Conservation (phyloP, 2,113 vertebrate species). For the Archocentrus centrarchus region DNA sequence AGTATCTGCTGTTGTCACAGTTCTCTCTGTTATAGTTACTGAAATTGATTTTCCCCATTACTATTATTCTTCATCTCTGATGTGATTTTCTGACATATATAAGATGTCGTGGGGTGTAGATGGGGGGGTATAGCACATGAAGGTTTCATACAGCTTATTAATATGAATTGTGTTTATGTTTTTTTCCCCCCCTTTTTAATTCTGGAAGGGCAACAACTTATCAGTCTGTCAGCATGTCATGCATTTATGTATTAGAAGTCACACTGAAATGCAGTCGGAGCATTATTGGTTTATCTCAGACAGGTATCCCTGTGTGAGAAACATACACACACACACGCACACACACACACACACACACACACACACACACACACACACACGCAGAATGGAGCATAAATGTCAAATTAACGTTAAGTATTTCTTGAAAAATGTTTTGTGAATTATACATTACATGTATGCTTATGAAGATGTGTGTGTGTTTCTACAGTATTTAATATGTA, state of each 20-base stretch:
- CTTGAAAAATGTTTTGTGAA: conserved; percentile 37
- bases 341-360: conserved; percentile 2
- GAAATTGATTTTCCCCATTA: no score
- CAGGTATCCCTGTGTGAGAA: conserved; percentile 24
- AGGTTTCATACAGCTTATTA: background rate
- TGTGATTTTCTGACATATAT: background rate
- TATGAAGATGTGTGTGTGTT: conserved; percentile 15
- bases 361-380: background rate
- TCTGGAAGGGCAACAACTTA: conserved; percentile 12
- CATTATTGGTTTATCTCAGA: conserved; percentile 60
- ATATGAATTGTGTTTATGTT: background rate
- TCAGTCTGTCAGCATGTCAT: conserved; percentile 32
- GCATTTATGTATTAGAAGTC: conserved; percentile 33
- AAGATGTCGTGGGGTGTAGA: background rate
- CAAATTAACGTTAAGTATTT: conserved; percentile 43
- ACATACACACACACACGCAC: conserved; percentile 9
- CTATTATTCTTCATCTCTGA: background rate
- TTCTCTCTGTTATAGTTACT: background rate
- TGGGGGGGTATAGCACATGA: background rate
- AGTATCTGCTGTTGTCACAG: background rate
- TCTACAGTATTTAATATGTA: conserved; percentile 72
- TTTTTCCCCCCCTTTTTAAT: background rate
- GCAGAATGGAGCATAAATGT: conserved; percentile 48
- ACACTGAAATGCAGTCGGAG: conserved; percentile 46
- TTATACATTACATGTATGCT: conserved; percentile 8